phyloP scores from a whole-genome alignment of 2,113 vertebrate genomes.

The Megalops atlanticus region DNA sequence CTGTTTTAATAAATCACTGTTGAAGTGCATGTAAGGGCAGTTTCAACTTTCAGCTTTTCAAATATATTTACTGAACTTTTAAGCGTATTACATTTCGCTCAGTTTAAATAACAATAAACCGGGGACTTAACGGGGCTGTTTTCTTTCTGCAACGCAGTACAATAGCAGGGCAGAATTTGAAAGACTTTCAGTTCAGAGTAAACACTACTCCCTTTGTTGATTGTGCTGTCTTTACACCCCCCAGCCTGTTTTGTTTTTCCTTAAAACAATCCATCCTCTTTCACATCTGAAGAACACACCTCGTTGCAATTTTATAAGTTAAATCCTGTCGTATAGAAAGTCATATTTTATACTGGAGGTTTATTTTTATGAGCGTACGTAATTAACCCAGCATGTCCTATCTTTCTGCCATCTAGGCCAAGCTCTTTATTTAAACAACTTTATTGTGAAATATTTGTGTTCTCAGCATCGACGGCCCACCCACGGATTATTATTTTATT shows the following conservation, averaged over 20 bases:
- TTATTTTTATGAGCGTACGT: constrained; percentile 95
- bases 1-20: constrained; percentile 59
- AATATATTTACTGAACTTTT: constrained; percentile 58
- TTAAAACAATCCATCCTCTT: constrained; percentile 78
- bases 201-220: constrained; percentile 75
- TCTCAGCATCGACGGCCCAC: constrained; percentile 94
- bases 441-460: constrained; percentile 99
- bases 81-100: constrained; percentile 72
- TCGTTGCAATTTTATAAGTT: constrained; percentile 91
- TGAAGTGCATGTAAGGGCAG: constrained; percentile 25
- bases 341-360: constrained; percentile 84
- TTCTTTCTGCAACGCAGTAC: constrained; percentile 63
- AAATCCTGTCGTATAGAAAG: constrained; percentile 69
- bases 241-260: constrained; percentile 65
- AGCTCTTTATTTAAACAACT: constrained; percentile 98
- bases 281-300: constrained; percentile 85
- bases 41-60: constrained; percentile 37
- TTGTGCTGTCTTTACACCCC: constrained; percentile 53
- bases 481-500: constrained; percentile 95
- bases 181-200: constrained; percentile 74
- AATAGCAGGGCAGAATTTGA: constrained; percentile 56
- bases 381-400: constrained; percentile 99
- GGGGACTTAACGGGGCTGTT: constrained; percentile 65
- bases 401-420: constrained; percentile 90
- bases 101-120: constrained; percentile 76